Evolutionary conservation across 2,797 vertebrate genomes (phyloP).

Genomic region (Limosa lapponica): DNA sequence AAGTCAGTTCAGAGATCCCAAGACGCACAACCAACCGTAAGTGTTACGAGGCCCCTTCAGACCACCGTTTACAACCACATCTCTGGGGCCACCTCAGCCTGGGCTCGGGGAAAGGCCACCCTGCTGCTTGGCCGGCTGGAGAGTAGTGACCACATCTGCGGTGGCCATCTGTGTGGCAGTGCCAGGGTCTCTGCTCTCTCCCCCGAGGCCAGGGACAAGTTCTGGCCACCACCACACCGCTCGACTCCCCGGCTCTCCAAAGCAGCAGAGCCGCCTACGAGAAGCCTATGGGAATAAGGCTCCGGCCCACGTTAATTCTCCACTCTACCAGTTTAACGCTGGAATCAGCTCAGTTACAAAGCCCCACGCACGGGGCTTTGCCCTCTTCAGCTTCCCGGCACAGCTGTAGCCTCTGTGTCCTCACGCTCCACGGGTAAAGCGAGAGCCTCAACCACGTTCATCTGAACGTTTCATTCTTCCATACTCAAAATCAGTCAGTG

Average conservation of each 20-base stretch:
- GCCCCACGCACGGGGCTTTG: rapidly evolving
- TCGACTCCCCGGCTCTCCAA: background rate
- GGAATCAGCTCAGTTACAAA: background rate
- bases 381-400: background rate
- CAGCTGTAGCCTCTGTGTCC: background rate
- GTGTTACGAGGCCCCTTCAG: background rate
- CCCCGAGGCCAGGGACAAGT: background rate
- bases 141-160: background rate
- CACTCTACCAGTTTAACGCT: background rate
- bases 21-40: background rate
- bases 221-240: background rate
- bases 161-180: background rate
- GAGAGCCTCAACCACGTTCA: background rate
- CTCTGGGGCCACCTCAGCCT: background rate
- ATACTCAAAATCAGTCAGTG: background rate
- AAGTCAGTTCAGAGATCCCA: background rate
- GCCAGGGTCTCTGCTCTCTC: background rate
- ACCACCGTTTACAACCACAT: background rate
- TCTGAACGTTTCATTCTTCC: background rate
- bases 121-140: background rate
- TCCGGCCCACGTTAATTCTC: rapidly evolving
- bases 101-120: background rate
- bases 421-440: background rate
- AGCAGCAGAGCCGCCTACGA: background rate
- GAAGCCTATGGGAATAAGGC: background rate